Evolutionary conservation across 30 jellyfish, hydroid and myxozoan genomes (phyloP), one percentile per base, ranked within the genome.

Genomic region (Pelagia noctiluca): DNA sequence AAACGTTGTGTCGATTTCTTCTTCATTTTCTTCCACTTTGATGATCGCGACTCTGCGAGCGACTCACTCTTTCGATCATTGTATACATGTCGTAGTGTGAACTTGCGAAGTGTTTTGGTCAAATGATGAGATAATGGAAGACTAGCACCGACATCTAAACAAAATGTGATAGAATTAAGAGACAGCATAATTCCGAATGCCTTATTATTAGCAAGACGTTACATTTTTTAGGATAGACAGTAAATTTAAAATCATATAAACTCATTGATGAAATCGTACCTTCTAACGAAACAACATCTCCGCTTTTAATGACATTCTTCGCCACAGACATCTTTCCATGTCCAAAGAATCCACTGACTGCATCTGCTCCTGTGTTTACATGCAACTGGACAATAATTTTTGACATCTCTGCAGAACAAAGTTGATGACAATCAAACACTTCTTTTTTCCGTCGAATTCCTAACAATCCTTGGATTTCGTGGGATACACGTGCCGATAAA

Each of bases 281-380:
- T 63, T 63, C 77, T 63, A 28, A 63, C 77, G 22, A 63, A 63
- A 63, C 77, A 63, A 63, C 11, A 63, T 63, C 77, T 63, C 28
- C 18, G 77, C 50, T 10, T 34, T 71, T 71, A 0, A 71, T 71
- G 83, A 71, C 71, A 37, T 37, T 22, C 69, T 71, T 71, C 21
- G 48, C 83, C 83, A 71, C 69, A 37, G 83, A 71, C 83, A 71
- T 71, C 69, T 71, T 71, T 71, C 83, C 83, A 36, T 71, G 83
- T 37, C 83, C 69, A 71, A 71, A 71, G 47, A 37, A 71, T 37
- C 83, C 38, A 71, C 67, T 71, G 69, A 71, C 71, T 3, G 83
- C 71, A 71, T 71, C 69, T 23, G 83, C 47, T 71, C 83, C 83
- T 34, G 83, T 71, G 83, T 71, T 71, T 18, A 71, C 83, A 49